Evolutionary conservation across 2,797 vertebrate species (phyloP).

Genomic region (Myotis vivesi): DNA sequence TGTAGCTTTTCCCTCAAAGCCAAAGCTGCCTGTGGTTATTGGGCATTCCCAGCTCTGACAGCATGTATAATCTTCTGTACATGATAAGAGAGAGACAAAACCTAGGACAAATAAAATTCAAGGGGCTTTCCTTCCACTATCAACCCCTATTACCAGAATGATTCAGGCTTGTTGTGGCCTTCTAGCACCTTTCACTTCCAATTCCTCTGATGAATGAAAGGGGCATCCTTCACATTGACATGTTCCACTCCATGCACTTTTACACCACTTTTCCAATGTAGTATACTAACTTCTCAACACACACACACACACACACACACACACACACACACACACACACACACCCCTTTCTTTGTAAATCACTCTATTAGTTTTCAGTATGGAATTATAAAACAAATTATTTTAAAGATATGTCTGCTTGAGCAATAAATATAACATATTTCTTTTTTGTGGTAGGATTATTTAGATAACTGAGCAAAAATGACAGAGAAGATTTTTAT

Average conservation of each 20-base stretch:
- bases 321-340: neutral
- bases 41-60: conserved; percentile 52
- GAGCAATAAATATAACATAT: neutral
- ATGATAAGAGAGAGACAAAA: conserved; percentile 46
- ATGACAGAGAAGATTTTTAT: neutral
- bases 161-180: neutral
- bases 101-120: conserved; percentile 30
- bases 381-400: neutral
- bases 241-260: neutral
- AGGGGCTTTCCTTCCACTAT: conserved; percentile 21
- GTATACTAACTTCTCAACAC: neutral
- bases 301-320: no score
- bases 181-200: neutral
- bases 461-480: neutral
- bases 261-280: neutral
- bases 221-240: neutral
- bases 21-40: conserved; percentile 58
- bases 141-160: neutral
- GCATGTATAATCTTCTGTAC: conserved; percentile 61
- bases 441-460: neutral
- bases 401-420: neutral
- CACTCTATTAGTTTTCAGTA: neutral
- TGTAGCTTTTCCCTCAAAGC: conserved; percentile 43
- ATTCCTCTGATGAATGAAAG: conserved; percentile 30
- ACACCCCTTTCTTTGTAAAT: neutral